Base-by-base conservation (phyloP, 1,140 invertebrate genomes). In the Ditylenchus dipsaci region DNA sequence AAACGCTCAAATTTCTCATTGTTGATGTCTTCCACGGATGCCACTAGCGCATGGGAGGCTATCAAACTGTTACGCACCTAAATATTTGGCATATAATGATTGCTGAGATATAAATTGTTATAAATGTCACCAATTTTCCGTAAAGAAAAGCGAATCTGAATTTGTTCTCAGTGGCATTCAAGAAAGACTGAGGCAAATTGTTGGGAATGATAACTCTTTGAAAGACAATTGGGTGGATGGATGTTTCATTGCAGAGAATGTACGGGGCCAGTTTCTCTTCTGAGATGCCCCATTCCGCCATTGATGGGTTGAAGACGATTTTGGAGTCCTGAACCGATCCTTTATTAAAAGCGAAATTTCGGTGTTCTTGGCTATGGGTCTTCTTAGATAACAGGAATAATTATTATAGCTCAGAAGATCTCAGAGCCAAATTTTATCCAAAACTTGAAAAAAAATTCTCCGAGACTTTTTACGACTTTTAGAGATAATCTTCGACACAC, bases 161-260 rank as follows among this genome's bases (percentile, higher is more conserved):
- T n/a, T 11, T 38, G 26, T 38, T 45, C 15, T 19, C 8, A 17
- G 49, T 65, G 11, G 29, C 19, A 13, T 64, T 65, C 19, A 60
- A 13, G 47, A 65, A 65, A 26, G 29, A 38, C 7, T 65, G 29
- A 1, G 53, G 43, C 45, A 65, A 60, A 29, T 65, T 45, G 47
- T 60, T 65, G 19, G 63, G 63, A 65, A 65, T 60, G 19, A 65
- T 58, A 26, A 65, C 47, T 58, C 53, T 26, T 26, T 61, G 63
- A 65, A 65, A 65, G 13, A 65, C 43, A n/a, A 65, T 58, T 17
- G 57, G 23, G 7, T 47, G 21, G n/a, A 58, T 38, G 13, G 63
- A 65, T 19, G 43, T n/a, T 1, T 58, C 38, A 65, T 60, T 58
- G 26, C 63, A 65, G 0, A 58, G 29, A 0, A 58, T 57, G 47